Base-by-base conservation (phyloP, 2,797 vertebrate species). In the Clarias platycephalus region DNA sequence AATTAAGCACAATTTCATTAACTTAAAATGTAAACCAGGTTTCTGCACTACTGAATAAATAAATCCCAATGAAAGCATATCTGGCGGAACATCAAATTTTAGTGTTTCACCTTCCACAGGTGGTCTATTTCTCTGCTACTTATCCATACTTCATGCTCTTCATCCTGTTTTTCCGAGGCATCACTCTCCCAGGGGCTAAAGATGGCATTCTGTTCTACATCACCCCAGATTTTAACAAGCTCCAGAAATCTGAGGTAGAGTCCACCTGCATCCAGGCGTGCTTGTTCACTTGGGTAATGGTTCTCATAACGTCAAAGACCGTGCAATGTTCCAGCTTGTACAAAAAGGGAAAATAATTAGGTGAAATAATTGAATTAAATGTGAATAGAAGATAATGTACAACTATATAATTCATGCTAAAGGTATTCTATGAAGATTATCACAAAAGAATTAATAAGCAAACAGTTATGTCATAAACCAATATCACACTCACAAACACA, bases 121-220 rank as follows among this genome's bases (percentile, higher is more conserved):
- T 98, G 83, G 97, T 98, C 86, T 97, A 97, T 90, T 98, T 98
- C 93, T 98, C 97, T 0, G 97, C 97, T 62, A 98, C 97, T 1
- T 98, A 97, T 74, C 96, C 97, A 15, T 98, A 98, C 92, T 93
- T 97, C 90, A 98, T 98, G 97, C 93, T 97, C 22, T 92, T 97
- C 90, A 97, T 98, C 91, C 94, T 98, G 60, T 96, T 98, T 89
- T 96, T 97, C 88, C 96, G 96, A 13, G 97, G 97, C 67, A 91
- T 97, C 89, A 97, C 96, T 0, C 94, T 98, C 70, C 97, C 97
- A 0, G 97, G 97, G 81, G 97, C 97, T 67, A 95, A 95, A 49
- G 96, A 97, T 0, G 97, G 97, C 5, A 96, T 98, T 88, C 95
- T 91, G 67, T 97, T 97, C 92, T 98, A 98, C 89, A 95, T 97